These are phyloP conservation scores for Ylistrum balloti DNA, from an alignment of 1,140 invertebrate genomes.

Conservation along the genomic window DNA sequence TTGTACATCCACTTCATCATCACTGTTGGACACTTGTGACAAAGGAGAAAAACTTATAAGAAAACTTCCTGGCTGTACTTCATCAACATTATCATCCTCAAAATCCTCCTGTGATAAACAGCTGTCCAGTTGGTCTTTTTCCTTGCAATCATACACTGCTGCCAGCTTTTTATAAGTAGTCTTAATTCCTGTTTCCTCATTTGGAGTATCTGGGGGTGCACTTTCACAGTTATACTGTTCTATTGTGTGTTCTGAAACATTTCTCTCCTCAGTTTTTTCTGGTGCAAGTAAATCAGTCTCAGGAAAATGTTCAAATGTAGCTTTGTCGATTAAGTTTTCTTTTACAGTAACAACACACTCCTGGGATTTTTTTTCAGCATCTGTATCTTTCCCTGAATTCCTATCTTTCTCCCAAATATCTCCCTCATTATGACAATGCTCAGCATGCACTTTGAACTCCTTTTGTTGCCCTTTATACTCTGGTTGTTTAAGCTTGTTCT, in stretches of 20 bases:
- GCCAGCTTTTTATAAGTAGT: not conserved
- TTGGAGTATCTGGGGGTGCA: not conserved
- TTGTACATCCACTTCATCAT: slow-evolving; percentile 1
- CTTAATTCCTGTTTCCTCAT: not conserved
- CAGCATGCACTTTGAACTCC: not conserved
- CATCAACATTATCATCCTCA: slow-evolving; percentile 28
- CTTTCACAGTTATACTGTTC: not conserved
- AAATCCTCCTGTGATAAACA: not conserved
- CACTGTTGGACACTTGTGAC: slow-evolving; percentile 58
- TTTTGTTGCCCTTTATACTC: not conserved
- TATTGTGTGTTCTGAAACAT: not conserved
- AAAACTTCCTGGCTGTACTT: slow-evolving; percentile 61
- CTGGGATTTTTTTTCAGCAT: not conserved
- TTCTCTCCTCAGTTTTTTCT: not conserved
- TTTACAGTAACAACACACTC: not conserved
- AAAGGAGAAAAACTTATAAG: slow-evolving; percentile 67
- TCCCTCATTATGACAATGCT: not conserved
- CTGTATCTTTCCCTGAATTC: not conserved
- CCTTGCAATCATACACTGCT: not conserved
- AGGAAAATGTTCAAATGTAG: not conserved
- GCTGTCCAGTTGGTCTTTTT: not conserved
- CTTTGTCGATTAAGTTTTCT: not conserved
- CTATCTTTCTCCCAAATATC: not conserved
- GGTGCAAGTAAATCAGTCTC: not conserved
- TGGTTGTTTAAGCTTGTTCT: not conserved